These are phyloP conservation scores for Aulostomus chinensis DNA, from an alignment of 2,797 vertebrate genomes.

Conservation along the genomic window DNA sequence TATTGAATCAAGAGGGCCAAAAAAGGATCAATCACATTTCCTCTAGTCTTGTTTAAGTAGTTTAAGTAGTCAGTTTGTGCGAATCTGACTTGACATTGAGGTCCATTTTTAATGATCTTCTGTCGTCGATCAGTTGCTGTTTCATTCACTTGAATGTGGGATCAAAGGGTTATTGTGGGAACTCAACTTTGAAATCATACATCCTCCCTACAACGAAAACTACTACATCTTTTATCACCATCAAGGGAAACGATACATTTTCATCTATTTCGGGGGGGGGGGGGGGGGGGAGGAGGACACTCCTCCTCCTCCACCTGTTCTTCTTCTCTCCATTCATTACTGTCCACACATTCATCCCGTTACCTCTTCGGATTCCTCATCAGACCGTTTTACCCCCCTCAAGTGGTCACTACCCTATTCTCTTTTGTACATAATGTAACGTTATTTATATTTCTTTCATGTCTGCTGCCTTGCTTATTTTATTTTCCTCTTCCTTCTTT, in stretches of 20 bases:
- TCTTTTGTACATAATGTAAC: slow-evolving; percentile 83
- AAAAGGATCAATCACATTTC: slow-evolving; percentile 47
- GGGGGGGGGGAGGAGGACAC: neutral
- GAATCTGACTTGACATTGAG: no score
- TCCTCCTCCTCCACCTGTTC: neutral
- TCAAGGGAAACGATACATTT: slow-evolving; percentile 4
- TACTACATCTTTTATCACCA: slow-evolving; percentile 5
- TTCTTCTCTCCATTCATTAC: slow-evolving; percentile 6
- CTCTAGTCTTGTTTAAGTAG: neutral
- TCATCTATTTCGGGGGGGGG: neutral
- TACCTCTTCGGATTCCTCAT: slow-evolving; percentile 21
- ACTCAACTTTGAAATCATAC: neutral
- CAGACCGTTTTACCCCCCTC: slow-evolving; percentile 15
- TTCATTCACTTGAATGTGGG: no score
- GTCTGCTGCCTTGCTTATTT: slow-evolving; percentile 69
- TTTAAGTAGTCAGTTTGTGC: slow-evolving; percentile 4
- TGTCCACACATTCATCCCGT: neutral
- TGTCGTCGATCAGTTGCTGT: no score
- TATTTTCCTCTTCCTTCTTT: slow-evolving; percentile 27
- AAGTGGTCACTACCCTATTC: slow-evolving; percentile 41
- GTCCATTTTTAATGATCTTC: no score
- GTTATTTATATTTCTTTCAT: slow-evolving; percentile 85
- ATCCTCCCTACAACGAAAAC: neutral
- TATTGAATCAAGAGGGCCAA: slow-evolving; percentile 19
- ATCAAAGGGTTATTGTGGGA: no score